Conservation (phyloP, 2,797 vertebrate species). For the Mus minutoides region DNA sequence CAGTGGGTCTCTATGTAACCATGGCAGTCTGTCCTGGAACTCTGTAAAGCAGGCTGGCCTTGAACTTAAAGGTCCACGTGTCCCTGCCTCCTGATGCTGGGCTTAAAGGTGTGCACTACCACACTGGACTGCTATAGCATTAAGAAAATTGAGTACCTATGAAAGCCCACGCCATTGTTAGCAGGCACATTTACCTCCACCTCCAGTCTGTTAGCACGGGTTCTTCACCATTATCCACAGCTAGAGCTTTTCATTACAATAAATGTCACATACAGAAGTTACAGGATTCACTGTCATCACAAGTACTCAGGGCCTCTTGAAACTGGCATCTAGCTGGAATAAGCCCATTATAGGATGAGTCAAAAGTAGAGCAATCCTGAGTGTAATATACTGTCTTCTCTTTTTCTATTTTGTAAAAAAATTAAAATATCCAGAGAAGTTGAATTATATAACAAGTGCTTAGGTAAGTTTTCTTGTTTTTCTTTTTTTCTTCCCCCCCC, state of each 20-base stretch:
- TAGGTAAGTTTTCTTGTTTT: neutral
- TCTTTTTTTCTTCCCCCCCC: no score
- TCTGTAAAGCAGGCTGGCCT: neutral
- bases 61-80: neutral
- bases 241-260: neutral
- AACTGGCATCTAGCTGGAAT: neutral
- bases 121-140: neutral
- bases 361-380: neutral
- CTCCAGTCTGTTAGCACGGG: neutral
- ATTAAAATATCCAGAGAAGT: neutral
- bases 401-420: neutral
- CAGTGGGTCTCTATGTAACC: neutral
- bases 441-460: slow-evolving; percentile 9
- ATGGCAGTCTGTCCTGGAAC: neutral
- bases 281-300: neutral
- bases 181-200: neutral
- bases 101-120: neutral
- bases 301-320: neutral
- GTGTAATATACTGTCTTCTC: neutral
- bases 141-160: neutral
- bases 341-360: neutral
- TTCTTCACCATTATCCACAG: neutral
- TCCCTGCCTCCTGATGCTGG: neutral
- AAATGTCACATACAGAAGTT: neutral
- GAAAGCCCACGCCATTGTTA: neutral